These are phyloP conservation scores for Zaprionus camerounensis DNA, from an alignment of 1,140 invertebrate genomes.

Conservation along the genomic window DNA sequence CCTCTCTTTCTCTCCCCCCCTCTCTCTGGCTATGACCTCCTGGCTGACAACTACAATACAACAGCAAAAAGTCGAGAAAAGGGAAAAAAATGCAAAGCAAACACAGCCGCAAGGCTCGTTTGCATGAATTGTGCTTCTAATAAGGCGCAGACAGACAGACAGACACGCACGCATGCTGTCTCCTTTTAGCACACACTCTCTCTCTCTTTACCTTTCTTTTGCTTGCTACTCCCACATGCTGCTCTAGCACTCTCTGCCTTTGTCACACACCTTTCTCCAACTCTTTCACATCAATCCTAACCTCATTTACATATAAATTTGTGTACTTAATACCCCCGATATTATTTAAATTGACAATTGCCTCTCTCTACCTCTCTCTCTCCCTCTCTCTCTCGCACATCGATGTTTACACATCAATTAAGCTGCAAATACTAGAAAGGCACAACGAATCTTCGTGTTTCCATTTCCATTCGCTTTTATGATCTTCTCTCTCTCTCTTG, in stretches of 20 bases:
- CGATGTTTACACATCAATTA: conserved; percentile 29
- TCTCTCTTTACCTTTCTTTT: neutral
- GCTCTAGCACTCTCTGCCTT: neutral
- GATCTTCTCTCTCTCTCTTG: neutral
- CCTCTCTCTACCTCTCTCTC: too few species aligned
- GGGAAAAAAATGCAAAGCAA: conserved; percentile 33
- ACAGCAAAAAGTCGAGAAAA: neutral
- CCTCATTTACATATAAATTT: conserved; percentile 47
- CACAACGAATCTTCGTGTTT: neutral
- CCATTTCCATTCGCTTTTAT: neutral
- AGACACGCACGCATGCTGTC: neutral
- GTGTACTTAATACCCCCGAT: conserved; percentile 29
- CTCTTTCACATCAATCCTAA: conserved; percentile 23
- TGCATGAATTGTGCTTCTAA: conserved; percentile 48
- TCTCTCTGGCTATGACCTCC: neutral
- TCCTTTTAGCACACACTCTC: neutral
- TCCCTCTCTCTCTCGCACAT: neutral
- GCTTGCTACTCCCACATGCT: neutral
- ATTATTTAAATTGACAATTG: conserved; percentile 3
- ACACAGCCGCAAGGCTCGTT: conserved; percentile 39
- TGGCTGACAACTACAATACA: conserved; percentile 7
- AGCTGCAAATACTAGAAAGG: conserved; percentile 3
- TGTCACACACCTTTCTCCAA: neutral
- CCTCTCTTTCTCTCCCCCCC: neutral
- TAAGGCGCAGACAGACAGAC: conserved; percentile 10